phyloP scores from a whole-genome alignment of 64 coral and sea anemone genomes.

The Astreopora myriophthalma region DNA sequence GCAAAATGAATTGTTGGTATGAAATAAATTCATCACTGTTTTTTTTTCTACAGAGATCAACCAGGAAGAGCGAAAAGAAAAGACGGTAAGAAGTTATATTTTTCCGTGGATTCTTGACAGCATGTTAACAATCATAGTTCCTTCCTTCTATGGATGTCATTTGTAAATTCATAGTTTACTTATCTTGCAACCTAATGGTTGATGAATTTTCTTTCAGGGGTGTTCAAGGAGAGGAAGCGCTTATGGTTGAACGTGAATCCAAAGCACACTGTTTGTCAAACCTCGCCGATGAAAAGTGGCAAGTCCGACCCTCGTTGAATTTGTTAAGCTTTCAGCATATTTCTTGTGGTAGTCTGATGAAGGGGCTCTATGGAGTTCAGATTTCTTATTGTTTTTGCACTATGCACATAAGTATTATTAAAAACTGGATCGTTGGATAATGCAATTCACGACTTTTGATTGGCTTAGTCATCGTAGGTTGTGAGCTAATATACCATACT shows the following conservation, averaged over 20 bases:
- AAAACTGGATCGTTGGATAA: too few species aligned
- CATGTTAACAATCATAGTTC: background rate
- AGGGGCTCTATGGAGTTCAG: too few species aligned
- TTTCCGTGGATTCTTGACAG: background rate
- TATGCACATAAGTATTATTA: too few species aligned
- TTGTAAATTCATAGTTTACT: background rate
- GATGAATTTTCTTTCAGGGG: background rate
- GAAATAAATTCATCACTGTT: background rate
- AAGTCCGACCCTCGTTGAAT: background rate
- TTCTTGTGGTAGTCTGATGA: too few species aligned
- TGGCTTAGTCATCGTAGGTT: too few species aligned
- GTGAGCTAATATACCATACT: too few species aligned
- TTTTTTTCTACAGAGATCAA: slow-evolving; percentile 36
- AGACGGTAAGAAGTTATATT: background rate
- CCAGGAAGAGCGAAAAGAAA: slow-evolving; percentile 38
- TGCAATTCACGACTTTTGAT: too few species aligned
- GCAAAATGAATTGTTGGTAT: background rate
- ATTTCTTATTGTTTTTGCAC: too few species aligned
- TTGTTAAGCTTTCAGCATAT: too few species aligned
- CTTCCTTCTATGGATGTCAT: background rate
- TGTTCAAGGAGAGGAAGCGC: slow-evolving; percentile 52
- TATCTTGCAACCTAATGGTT: background rate
- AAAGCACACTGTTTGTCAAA: slow-evolving; percentile 71
- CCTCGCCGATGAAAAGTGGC: slow-evolving; percentile 72
- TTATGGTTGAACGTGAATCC: slow-evolving; percentile 77